Evolutionary conservation across 2,888 invertebrate genomes (phyloP), one percentile per base, ranked within the genome.

Genomic region (Crepidodera aurea): DNA sequence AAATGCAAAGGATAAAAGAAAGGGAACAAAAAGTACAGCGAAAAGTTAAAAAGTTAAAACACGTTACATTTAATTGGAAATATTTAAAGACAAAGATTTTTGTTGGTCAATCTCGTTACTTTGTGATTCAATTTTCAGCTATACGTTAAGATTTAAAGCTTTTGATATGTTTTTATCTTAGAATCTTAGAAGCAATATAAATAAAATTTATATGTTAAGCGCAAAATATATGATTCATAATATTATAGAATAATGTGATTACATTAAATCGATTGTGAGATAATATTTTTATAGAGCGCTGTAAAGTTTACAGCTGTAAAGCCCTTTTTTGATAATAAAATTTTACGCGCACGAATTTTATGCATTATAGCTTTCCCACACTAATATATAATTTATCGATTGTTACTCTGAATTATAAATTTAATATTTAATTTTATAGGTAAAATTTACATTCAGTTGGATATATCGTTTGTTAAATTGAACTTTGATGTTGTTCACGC

Each of bases 291-390:
- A 44, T 25, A 44, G 19, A 44, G 8, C 19, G 25, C 22, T 44
- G 22, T 44, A 44, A 44, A 44, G 22, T 44, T 44, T 44, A 44
- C 25, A 25, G 25, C 25, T 12, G 22, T 4, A 22, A 19, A 25
- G 44, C 25, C 10, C 44, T 44, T 44, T 44, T 44, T 44, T 44
- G 44, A 44, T 44, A 44, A 44, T 44, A 44, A 44, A 44, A 44
- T 44, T 44, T 44, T 44, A 44, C 44, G 44, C 44, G 44, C 44
- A 44, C 22, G 44, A 44, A 22, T 44, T 44, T 44, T 44, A 44
- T 44, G 10, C 22, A 13, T 44, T 44, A 44, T 22, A 25, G 44
- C 44, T 44, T 44, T 44, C 44, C 44, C 44, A 44, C 44, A 22
- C 44, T 44, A 44, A 44, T 44, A 44, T 44, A 44, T 19, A 44